Conservation (phyloP, 2,113 vertebrate species). For the Cichladusa arquata region DNA sequence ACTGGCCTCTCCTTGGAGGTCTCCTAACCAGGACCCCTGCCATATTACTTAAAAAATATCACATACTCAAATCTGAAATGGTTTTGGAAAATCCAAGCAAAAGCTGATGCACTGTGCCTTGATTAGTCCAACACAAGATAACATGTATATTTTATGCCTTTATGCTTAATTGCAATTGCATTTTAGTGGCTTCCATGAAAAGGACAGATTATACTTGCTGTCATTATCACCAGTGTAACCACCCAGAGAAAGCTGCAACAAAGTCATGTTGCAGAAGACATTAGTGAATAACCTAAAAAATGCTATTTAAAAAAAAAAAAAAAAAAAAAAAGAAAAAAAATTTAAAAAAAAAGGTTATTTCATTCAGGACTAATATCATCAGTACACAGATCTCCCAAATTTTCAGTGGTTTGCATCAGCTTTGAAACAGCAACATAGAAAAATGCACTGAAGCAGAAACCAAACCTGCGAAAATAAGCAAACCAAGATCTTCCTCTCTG, state of each 20-base stretch:
- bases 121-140: not conserved
- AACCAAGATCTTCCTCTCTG: not conserved
- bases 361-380: not conserved
- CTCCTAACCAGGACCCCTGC: not conserved
- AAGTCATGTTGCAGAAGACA: slow-evolving; percentile 13
- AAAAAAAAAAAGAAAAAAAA: not conserved
- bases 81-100: not conserved
- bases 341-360: not conserved
- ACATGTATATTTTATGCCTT: slow-evolving; percentile 8
- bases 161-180: not conserved
- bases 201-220: not conserved
- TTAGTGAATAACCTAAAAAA: slow-evolving; percentile 17
- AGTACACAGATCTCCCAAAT: not conserved
- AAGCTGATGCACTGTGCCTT: not conserved
- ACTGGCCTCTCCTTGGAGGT: slow-evolving; percentile 17
- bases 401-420: not conserved
- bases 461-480: not conserved
- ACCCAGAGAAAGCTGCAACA: not conserved
- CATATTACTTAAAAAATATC: not conserved
- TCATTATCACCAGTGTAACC: not conserved
- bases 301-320: not conserved
- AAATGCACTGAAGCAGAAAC: not conserved
- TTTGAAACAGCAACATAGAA: not conserved
- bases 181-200: not conserved
- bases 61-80: not conserved